Base-by-base conservation (phyloP, 35 echinoderm and acorn worm species). In the Chiridota heheva region DNA sequence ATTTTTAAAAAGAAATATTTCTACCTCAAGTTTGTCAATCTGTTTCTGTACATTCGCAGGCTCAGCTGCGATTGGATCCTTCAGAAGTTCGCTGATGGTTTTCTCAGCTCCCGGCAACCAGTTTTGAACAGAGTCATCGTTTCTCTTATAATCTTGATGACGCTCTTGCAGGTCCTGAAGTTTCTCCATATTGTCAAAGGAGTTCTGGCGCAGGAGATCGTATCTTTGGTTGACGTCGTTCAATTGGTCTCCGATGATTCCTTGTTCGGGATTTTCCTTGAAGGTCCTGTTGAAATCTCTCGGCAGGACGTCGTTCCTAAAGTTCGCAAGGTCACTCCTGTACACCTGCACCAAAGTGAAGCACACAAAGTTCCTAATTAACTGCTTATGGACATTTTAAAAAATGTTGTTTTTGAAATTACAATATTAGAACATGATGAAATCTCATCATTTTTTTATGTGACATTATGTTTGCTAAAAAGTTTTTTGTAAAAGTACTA, bases 101-200 rank as follows among this genome's bases (percentile, higher is more conserved):
- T 82, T 91, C 78, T 96, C 93, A 26, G 93, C 88, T 44, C 69
- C 83, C 1, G 83, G 88, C 58, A 96, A 68, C 93, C 93, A 91
- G 51, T 82, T 70, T 24, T 59, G 17, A 20, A 96, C 58, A 2
- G 42, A 43, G 32, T 87, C 75, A 58, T 63, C 80, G 20, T 67
- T 62, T 75, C 89, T 83, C 34, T 62, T 60, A 55, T 95, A 89
- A 13, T 49, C 22, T 24, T 63, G 37, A 69, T 89, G 86, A 29
- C 80, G 81, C 44, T 45, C 48, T 7, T 89, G 65, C 2, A 94
- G 57, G 20, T 85, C 80, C 66, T 95, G 80, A 26, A 95, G 74
- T 28, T 46, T 70, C 27, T 95, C 60, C 29, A 84, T 32, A 58
- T 83, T 78, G 7, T 82, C 66, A 71, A 58, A 72, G 30, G 88